Conservation (phyloP, 2,888 invertebrate genomes). For the Dicycla oo region DNA sequence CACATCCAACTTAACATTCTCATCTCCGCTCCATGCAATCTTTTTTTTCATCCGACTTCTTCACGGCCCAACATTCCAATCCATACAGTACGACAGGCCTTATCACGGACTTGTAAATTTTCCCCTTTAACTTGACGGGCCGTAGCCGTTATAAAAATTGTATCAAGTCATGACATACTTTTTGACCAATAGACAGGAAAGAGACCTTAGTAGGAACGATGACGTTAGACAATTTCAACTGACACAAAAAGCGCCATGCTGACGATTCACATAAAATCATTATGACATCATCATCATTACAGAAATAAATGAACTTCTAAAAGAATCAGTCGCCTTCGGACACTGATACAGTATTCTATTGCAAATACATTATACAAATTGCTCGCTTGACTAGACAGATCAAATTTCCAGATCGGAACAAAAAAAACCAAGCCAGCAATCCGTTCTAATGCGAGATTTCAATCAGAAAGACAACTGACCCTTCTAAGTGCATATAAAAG, state of each 20-base stretch:
- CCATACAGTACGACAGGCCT: too few species aligned
- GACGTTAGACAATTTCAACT: conserved; percentile 67
- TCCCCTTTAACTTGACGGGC: too few species aligned
- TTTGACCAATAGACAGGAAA: conserved; percentile 67
- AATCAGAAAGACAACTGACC: conserved; percentile 36
- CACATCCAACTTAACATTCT: too few species aligned
- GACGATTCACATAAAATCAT: conserved; percentile 69
- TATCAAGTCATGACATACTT: conserved; percentile 66
- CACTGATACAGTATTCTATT: conserved; percentile 41
- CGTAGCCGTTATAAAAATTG: conserved; percentile 60
- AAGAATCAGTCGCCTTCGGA: conserved; percentile 53
- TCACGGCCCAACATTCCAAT: too few species aligned
- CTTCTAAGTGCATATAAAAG: conserved; percentile 27
- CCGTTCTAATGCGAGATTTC: conserved; percentile 26
- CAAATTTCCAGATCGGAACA: conserved; percentile 8
- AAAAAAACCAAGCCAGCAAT: conserved; percentile 33
- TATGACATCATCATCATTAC: conserved; percentile 59
- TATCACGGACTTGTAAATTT: too few species aligned
- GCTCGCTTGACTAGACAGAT: conserved; percentile 34
- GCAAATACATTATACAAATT: conserved; percentile 38
- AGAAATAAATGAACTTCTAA: conserved; percentile 51
- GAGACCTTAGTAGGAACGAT: conserved; percentile 70
- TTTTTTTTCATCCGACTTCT: too few species aligned
- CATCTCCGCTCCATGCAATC: too few species aligned
- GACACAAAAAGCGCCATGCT: conserved; percentile 69